Percentiles rank a stretch among this genome's conserved stretches.
phyloP scores from a whole-genome alignment of 2,797 vertebrate genomes.

The Arctocebus calabarensis region DNA sequence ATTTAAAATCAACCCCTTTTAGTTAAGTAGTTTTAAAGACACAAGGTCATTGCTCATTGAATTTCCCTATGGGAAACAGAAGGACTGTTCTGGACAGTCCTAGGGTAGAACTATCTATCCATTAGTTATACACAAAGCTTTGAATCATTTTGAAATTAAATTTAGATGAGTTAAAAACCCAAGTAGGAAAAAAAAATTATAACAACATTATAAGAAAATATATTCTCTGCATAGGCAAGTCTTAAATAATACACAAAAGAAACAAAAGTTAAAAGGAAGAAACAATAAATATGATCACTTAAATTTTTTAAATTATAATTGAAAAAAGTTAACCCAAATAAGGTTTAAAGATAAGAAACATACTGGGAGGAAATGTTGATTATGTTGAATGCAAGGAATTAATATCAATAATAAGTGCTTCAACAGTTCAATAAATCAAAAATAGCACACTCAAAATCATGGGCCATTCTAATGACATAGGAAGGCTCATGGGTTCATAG shows the following conservation, averaged over 20 bases:
- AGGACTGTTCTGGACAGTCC: background rate
- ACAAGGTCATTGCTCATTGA: background rate
- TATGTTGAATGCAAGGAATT: background rate
- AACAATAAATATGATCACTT: background rate
- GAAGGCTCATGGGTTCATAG: background rate
- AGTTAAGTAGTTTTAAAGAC: background rate
- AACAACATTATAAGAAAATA: background rate
- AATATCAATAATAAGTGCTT: background rate
- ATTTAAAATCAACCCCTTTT: slow-evolving; percentile 31
- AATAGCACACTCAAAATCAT: background rate
- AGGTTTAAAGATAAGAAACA: background rate
- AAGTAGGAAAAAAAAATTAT: background rate
- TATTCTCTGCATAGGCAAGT: background rate
- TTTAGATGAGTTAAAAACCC: background rate
- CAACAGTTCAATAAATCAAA: slow-evolving; percentile 18
- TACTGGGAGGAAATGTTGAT: background rate
- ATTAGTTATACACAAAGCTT: slow-evolving; percentile 4
- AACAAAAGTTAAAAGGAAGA: background rate
- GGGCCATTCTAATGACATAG: background rate
- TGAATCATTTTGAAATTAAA: slow-evolving; percentile 39
- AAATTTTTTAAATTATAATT: background rate
- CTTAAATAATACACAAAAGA: background rate
- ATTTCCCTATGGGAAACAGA: background rate
- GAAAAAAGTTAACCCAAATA: background rate
- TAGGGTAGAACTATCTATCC: background rate